Conservation (phyloP, 2,113 vertebrate species). For the Daphoenositta chrysoptera region DNA sequence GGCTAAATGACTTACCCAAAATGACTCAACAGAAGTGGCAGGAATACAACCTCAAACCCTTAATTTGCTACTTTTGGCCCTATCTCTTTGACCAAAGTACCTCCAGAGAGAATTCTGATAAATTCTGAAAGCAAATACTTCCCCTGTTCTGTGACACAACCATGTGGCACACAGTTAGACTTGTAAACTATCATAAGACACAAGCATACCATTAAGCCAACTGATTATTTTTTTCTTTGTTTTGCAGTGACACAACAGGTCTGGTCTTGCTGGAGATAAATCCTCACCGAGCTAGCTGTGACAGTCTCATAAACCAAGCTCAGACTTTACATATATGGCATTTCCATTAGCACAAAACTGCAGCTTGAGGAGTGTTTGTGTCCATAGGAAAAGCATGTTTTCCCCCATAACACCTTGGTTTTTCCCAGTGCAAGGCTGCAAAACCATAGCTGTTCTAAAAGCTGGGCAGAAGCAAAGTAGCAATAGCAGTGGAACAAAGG, state of each 20-base stretch:
- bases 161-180: background rate
- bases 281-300: background rate
- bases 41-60: background rate
- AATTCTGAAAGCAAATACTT: background rate
- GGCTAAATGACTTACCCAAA: background rate
- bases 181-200: background rate
- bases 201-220: background rate
- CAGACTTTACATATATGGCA: background rate
- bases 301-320: background rate
- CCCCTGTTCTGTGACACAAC: background rate
- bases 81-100: background rate
- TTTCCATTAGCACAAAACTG: background rate
- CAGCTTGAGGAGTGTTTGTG: background rate
- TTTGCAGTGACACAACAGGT: background rate
- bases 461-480: background rate
- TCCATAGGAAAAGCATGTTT: background rate
- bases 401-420: background rate
- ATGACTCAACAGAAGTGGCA: background rate
- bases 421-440: background rate
- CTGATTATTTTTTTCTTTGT: background rate
- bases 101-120: background rate
- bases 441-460: background rate
- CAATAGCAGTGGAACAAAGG: background rate
- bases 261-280: background rate
- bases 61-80: background rate